These are phyloP conservation scores for Drosophila phalerata DNA, from an alignment of 2,888 invertebrate species.

Conservation along the genomic window DNA sequence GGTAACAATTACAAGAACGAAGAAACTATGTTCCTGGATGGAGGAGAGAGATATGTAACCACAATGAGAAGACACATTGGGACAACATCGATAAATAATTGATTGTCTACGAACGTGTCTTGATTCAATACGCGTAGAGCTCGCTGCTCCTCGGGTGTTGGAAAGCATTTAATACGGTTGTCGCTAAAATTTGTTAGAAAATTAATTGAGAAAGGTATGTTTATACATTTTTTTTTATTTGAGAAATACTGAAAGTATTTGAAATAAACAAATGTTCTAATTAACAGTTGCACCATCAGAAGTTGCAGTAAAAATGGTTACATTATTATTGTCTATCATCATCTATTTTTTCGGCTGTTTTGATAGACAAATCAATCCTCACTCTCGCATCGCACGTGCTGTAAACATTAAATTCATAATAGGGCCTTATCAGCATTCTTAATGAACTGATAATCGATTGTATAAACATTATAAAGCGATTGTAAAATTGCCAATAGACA, in stretches of 20 bases:
- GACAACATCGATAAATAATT: slow-evolving; percentile 33
- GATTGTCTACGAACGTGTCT: slow-evolving; percentile 70
- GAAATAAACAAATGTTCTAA: too few species aligned
- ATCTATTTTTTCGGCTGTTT: neutral
- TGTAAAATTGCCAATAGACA: slow-evolving; percentile 4
- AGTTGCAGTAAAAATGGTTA: neutral
- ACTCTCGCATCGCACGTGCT: neutral
- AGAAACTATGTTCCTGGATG: neutral
- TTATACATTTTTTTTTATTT: too few species aligned
- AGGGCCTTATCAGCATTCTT: slow-evolving; percentile 10
- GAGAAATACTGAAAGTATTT: too few species aligned
- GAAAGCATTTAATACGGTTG: slow-evolving; percentile 41
- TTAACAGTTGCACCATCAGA: too few species aligned
- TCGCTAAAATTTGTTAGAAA: slow-evolving; percentile 52
- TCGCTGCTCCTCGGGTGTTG: slow-evolving; percentile 61
- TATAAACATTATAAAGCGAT: slow-evolving; percentile 3
- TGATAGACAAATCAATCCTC: too few species aligned
- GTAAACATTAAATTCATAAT: slow-evolving; percentile 2
- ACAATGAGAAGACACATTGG: slow-evolving; percentile 20
- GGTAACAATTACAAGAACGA: slow-evolving; percentile 22
- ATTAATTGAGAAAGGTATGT: neutral
- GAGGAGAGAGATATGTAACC: slow-evolving; percentile 11
- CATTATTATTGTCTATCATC: neutral
- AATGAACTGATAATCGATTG: slow-evolving; percentile 5
- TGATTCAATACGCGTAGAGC: slow-evolving; percentile 65